Base-by-base conservation (phyloP, 1,140 invertebrate species). In the Bombus confusus region DNA sequence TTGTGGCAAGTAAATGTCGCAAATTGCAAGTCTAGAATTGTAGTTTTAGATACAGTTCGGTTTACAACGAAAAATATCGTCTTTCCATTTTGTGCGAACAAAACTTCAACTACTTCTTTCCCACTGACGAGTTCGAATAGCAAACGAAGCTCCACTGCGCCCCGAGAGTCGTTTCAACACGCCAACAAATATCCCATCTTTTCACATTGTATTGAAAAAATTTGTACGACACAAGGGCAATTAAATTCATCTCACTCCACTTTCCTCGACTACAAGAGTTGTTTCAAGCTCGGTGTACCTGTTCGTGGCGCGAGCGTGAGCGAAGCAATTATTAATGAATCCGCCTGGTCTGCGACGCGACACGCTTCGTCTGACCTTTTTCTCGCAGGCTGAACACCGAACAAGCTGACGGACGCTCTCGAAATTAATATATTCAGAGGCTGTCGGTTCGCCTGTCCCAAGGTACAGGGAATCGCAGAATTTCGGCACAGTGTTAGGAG, bases 261-360 rank as follows among this genome's bases (percentile, higher is more conserved):
- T 62, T 62, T 62, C 28, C 12, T 13, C 28, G 2, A 13, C 28
- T 62, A 62, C 59, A n/a, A 28, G 28, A n/a, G 59, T 13, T 13
- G 57, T 59, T 59, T 59, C 57, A 59, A 59, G 57, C 22, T 59
- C 25, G 59, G 12, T n/a, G 59, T 66, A 66, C n/a, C 64, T 31
- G 64, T 66, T 66, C 64, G 15, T 31, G 64, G 39, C 37, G 68
- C 18, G 68, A 37, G 68, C 22, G 52, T 52, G 34, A 31, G 28
- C 34, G 34, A 37, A 39, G 75, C 52, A 62, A 77, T 77, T 77
- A 77, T 77, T 86, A 86, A 89, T 83, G 80, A 88, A 89, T 68
- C 47, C 73, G 59, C 87, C n/a, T 71, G n/a, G 77, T 72, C 69
- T 22, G 3, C 41, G 66, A 64, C 59, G 68, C 83, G 74, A 85